Evolutionary conservation across 2,113 vertebrate genomes (phyloP).

Genomic region (Amblyornis subalaris): DNA sequence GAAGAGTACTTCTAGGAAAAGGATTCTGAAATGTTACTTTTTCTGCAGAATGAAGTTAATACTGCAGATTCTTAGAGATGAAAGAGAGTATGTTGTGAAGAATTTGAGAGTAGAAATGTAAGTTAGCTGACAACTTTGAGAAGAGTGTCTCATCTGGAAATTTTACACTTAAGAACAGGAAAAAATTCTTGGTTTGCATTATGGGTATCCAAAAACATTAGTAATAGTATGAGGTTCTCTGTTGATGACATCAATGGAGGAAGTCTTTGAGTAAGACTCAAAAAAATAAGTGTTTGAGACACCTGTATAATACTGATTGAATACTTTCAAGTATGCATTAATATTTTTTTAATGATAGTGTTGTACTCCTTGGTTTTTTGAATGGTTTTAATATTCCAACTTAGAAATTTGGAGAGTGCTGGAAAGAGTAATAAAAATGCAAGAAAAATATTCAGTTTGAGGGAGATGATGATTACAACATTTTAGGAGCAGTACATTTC

Average conservation of each 20-base stretch:
- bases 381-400: neutral
- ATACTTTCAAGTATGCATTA: neutral
- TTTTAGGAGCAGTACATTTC: neutral
- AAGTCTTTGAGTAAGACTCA: neutral
- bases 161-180: neutral
- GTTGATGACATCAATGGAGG: neutral
- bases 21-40: neutral
- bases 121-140: neutral
- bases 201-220: neutral
- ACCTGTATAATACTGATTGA: neutral
- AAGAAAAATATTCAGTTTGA: neutral
- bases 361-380: neutral
- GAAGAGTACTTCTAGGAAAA: neutral
- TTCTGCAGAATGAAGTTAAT: neutral
- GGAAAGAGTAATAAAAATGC: neutral
- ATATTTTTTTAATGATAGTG: neutral
- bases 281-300: neutral
- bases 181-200: neutral
- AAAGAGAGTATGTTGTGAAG: neutral
- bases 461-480: neutral
- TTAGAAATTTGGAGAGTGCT: neutral
- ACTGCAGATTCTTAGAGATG: neutral
- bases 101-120: neutral
- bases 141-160: neutral
- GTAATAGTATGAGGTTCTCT: neutral